These are phyloP conservation scores for Capromys pilorides DNA, from an alignment of 2,797 vertebrate species.

Conservation along the genomic window DNA sequence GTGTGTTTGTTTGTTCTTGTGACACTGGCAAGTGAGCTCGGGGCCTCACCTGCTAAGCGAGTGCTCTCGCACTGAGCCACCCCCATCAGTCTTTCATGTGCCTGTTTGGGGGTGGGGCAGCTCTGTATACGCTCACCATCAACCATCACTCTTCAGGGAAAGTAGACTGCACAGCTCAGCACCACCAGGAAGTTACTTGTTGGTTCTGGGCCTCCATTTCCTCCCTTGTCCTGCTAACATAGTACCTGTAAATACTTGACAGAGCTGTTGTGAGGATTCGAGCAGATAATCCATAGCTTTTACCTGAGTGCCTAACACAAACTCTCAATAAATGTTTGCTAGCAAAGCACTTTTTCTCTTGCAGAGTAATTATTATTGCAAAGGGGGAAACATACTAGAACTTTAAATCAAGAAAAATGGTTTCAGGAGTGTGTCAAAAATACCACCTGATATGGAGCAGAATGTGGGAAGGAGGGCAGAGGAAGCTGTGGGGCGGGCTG, in stretches of 20 bases:
- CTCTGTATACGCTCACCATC: neutral
- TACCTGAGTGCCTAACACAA: neutral
- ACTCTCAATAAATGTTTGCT: constrained; percentile 29
- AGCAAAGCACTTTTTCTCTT: neutral
- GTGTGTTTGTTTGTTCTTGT: neutral
- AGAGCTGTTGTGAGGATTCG: neutral
- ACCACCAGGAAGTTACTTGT: neutral
- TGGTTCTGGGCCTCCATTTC: neutral
- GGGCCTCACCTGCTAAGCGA: neutral
- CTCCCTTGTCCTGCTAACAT: neutral
- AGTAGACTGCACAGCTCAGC: neutral
- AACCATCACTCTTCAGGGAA: neutral
- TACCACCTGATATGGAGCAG: constrained; percentile 38
- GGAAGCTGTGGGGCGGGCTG: neutral
- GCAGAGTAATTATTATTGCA: constrained; percentile 53
- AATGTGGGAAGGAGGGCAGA: neutral
- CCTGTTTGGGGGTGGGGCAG: neutral
- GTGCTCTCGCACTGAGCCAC: neutral
- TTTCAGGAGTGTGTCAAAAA: constrained; percentile 30
- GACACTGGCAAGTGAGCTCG: neutral
- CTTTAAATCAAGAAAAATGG: constrained; percentile 63
- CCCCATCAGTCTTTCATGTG: neutral
- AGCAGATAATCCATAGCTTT: constrained; percentile 1
- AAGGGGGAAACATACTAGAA: constrained; percentile 54
- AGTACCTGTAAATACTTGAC: neutral